These are phyloP conservation scores for Toxotes jaculatrix DNA, from an alignment of 2,113 vertebrate species.

Conservation along the genomic window DNA sequence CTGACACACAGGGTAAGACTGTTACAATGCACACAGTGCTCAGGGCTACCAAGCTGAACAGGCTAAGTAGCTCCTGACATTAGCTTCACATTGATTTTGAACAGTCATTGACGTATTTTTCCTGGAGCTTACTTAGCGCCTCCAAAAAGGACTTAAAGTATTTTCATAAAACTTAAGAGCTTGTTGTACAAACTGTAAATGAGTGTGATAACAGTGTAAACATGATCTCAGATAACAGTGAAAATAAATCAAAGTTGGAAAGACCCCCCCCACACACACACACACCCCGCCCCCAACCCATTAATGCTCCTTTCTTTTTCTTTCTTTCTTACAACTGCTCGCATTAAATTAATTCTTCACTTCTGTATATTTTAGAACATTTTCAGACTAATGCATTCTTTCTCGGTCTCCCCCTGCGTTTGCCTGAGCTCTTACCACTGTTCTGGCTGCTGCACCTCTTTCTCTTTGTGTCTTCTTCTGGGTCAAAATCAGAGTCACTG, in stretches of 20 bases:
- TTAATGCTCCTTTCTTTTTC: neutral
- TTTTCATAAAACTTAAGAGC: neutral
- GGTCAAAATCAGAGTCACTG: constrained; percentile 44
- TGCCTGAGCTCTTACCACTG: constrained; percentile 4
- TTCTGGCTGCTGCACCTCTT: constrained; percentile 17
- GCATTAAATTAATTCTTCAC: neutral
- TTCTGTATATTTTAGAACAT: neutral
- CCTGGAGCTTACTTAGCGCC: neutral
- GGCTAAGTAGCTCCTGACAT: neutral
- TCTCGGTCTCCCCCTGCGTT: constrained; percentile 1
- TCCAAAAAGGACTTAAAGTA: neutral
- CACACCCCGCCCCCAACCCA: neutral
- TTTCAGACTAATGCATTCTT: neutral
- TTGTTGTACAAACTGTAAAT: neutral
- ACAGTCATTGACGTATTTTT: neutral
- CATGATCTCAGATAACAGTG: neutral
- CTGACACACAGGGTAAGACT: neutral
- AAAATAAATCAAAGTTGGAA: neutral
- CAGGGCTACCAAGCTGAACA: neutral
- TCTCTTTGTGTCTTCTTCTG: constrained; percentile 20
- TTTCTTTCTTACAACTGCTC: neutral
- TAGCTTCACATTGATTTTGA: neutral
- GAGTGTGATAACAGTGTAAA: neutral
- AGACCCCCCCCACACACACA: neutral
- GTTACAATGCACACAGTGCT: neutral